Percentiles rank a stretch among this genome's conserved stretches.
Conservation (phyloP, 1,140 invertebrate species). For the Bathynomus jamesi region DNA sequence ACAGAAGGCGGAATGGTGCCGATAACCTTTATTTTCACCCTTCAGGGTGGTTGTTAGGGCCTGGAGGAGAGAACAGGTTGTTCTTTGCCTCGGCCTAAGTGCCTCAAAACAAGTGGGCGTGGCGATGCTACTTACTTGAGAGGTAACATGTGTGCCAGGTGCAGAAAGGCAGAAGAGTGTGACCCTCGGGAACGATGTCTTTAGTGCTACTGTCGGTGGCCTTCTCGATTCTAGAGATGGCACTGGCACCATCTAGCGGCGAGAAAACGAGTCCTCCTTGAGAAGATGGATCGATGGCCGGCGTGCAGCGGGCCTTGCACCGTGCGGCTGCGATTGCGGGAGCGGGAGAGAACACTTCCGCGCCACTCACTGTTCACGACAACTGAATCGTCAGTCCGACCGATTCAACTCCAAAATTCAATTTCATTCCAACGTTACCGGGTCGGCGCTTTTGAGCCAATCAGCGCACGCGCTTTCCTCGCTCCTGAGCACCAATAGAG, state of each 20-base stretch:
- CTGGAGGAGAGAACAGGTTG: not conserved
- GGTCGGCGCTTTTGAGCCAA: not conserved
- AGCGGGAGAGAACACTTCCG: not conserved
- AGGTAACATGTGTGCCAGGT: not conserved
- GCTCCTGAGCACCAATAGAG: not conserved
- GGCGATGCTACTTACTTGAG: not conserved
- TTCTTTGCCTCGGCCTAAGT: not conserved
- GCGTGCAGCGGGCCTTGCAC: not conserved
- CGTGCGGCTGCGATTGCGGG: not conserved
- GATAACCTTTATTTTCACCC: not conserved
- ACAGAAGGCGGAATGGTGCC: not conserved
- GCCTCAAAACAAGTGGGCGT: not conserved
- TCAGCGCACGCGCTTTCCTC: not conserved
- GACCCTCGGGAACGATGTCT: not conserved
- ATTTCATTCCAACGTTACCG: not conserved
- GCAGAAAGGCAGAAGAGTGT: not conserved
- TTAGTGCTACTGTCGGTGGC: not conserved
- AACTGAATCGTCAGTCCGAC: not conserved
- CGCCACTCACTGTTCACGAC: not conserved
- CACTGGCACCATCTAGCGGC: not conserved
- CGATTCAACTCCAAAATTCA: not conserved
- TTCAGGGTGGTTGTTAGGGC: not conserved
- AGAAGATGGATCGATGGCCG: not conserved
- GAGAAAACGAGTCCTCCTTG: not conserved
- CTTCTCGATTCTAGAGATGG: not conserved